These are phyloP conservation scores for Bimastos eiseni DNA, from an alignment of 2,888 invertebrate genomes.

Conservation along the genomic window DNA sequence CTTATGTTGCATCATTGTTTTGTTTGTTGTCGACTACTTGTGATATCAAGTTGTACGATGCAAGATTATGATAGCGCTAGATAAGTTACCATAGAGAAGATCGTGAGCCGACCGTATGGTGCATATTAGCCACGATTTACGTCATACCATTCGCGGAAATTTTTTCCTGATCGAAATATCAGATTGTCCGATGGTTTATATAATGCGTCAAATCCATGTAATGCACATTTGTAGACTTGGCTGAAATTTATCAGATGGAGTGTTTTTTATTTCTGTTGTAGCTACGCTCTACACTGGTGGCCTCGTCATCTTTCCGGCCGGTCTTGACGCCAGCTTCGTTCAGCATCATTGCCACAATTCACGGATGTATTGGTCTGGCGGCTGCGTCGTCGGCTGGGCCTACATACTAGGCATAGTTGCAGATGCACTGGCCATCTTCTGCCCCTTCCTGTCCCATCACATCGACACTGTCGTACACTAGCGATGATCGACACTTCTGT, in stretches of 20 bases:
- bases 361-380: conserved; percentile 56
- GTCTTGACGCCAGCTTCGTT: conserved; percentile 59
- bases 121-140: background rate
- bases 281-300: conserved; percentile 61
- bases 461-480: conserved; percentile 37
- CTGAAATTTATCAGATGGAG: background rate
- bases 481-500: background rate
- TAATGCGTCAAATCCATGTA: background rate
- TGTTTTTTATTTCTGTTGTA: conserved; percentile 49
- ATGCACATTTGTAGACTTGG: background rate
- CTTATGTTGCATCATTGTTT: background rate
- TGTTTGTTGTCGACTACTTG: background rate
- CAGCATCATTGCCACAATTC: conserved; percentile 52
- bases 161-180: background rate
- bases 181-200: background rate
- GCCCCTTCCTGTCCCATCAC: conserved; percentile 61
- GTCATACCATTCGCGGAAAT: background rate
- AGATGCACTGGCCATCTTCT: conserved; percentile 61
- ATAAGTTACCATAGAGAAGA: background rate
- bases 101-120: background rate
- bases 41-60: background rate
- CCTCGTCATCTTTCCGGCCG: conserved; percentile 62
- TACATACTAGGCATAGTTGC: conserved; percentile 63
- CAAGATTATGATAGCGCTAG: background rate
- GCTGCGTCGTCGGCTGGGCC: conserved; percentile 63